Evolutionary conservation across 2,113 vertebrate species (phyloP).

Genomic region (Dolichallabes microphthalmus): DNA sequence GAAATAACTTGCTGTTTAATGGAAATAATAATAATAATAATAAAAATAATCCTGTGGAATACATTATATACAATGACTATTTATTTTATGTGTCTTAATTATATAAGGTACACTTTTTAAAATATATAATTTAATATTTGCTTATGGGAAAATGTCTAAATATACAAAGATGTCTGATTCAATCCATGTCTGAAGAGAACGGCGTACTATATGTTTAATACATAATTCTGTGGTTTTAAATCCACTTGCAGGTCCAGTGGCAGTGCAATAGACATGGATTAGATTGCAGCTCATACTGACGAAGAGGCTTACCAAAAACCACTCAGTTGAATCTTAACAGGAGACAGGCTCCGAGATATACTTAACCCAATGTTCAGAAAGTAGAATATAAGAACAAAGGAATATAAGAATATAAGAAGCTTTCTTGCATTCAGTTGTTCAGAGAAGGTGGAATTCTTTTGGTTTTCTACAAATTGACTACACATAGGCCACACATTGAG

Average conservation of each 20-base stretch:
- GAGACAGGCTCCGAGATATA: not conserved
- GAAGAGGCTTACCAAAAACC: slow-evolving; percentile 4
- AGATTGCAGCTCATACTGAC: not conserved
- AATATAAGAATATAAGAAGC: not conserved
- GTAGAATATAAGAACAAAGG: not conserved
- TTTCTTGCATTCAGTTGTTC: no score
- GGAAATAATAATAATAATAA: not conserved
- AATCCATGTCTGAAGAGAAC: not conserved
- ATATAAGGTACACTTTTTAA: not conserved
- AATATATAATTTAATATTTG: not conserved
- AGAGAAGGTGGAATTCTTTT: no score
- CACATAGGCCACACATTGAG: no score
- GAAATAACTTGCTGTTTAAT: not conserved
- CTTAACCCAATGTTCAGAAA: slow-evolving; percentile 11
- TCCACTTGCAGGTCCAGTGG: not conserved
- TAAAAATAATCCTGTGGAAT: not conserved
- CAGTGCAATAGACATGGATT: not conserved
- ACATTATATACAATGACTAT: not conserved
- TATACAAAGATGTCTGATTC: not conserved
- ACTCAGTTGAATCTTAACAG: not conserved
- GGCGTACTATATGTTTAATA: not conserved
- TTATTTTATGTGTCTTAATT: not conserved
- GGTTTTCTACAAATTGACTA: no score
- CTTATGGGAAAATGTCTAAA: not conserved
- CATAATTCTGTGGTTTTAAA: not conserved